Percentiles rank a stretch among this genome's conserved stretches.
These are phyloP conservation scores for Tenualosa thibaudeaui DNA, from an alignment of 2,797 vertebrate species.

Conservation along the genomic window DNA sequence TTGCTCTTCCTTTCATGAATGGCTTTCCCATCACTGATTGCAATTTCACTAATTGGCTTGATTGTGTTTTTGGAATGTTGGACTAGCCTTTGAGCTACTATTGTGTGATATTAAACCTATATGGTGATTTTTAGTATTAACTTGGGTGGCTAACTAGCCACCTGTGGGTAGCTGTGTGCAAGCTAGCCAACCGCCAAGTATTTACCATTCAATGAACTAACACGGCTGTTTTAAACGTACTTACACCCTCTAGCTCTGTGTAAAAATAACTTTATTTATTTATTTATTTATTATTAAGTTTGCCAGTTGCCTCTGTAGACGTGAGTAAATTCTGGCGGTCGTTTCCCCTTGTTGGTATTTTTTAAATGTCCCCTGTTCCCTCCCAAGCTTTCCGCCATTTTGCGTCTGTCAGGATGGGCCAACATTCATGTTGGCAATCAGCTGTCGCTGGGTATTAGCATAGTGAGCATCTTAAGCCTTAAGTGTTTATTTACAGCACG, in stretches of 20 bases:
- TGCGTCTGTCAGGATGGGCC: constrained; percentile 7
- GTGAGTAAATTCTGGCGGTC: not conserved
- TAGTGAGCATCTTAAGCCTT: too few species aligned
- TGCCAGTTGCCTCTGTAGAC: not conserved
- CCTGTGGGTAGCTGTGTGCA: not conserved
- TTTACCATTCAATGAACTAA: not conserved
- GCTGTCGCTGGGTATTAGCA: not conserved
- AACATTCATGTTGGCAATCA: not conserved
- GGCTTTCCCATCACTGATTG: not conserved
- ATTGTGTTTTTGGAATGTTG: not conserved
- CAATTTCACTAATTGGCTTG: not conserved
- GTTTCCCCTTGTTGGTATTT: not conserved
- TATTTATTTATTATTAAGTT: too few species aligned
- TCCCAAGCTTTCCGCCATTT: constrained; percentile 48
- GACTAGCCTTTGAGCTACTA: too few species aligned
- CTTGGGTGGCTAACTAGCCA: not conserved
- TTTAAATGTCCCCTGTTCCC: constrained; percentile 39
- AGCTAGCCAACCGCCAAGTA: constrained; percentile 11
- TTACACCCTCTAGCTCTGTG: not conserved
- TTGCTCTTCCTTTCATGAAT: not conserved
- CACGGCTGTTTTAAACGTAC: not conserved
- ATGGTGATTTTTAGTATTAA: not conserved
- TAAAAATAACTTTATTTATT: too few species aligned
- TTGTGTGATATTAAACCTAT: not conserved
- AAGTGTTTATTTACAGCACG: too few species aligned